These are phyloP conservation scores for Spheniscus humboldti DNA, from an alignment of 2,797 vertebrate species.

Conservation along the genomic window DNA sequence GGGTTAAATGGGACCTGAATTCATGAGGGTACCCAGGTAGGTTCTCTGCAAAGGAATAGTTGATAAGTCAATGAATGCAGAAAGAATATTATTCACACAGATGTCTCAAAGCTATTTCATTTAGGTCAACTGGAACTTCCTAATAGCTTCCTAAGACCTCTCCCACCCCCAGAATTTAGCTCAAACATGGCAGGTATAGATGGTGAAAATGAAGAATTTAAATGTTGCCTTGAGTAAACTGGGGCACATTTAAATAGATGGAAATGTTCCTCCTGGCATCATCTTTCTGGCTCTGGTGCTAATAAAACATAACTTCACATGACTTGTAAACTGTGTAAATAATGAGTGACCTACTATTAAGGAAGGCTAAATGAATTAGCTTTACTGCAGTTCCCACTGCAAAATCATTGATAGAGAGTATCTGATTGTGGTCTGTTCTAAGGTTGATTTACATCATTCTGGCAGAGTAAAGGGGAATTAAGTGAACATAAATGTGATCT, in stretches of 20 bases:
- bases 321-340: conserved; percentile 23
- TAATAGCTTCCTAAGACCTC: not conserved
- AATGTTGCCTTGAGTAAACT: not conserved
- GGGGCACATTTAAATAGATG: not conserved
- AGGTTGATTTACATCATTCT: conserved; percentile 35
- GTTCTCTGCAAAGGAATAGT: not conserved
- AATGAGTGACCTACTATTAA: conserved; percentile 35
- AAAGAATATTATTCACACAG: not conserved
- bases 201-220: not conserved
- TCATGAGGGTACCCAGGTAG: too few relatives aligned
- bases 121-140: not conserved
- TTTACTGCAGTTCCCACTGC: not conserved
- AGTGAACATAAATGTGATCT: conserved; percentile 54
- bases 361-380: not conserved
- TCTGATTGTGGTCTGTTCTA: not conserved
- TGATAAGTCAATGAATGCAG: not conserved
- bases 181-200: not conserved
- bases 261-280: not conserved
- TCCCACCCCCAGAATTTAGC: not conserved
- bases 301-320: not conserved
- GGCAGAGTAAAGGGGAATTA: conserved; percentile 31
- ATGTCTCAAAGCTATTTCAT: not conserved
- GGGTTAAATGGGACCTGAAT: not conserved
- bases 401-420: not conserved
- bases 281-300: not conserved